Base-by-base conservation (phyloP, 2,113 vertebrate species). In the Hypomesus transpacificus region DNA sequence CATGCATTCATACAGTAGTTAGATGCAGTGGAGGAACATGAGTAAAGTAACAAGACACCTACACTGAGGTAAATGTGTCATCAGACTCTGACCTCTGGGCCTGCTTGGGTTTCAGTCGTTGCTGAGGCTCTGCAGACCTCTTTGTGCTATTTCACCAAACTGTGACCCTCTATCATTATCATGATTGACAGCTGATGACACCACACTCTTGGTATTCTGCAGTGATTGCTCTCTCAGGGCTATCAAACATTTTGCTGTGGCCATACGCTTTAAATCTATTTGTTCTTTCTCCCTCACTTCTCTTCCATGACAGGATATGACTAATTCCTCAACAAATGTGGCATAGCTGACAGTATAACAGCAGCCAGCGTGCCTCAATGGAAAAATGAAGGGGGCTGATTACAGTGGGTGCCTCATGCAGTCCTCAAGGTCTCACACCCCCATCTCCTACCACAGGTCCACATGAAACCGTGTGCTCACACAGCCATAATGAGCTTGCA, bases 101-200 rank as follows among this genome's bases (percentile, higher is more conserved):
- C 75, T 50, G 80, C 69, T 88, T 74, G 61, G 73, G 83, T 88
- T 89, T 80, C 84, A 80, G 70, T 59, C 62, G 51, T 56, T 52
- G 68, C 18, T 21, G 13, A 39, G 56, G 14, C 50, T 63, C 14
- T 11, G 59, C 71, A 34, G 51, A 65, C 39, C 39, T 54, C 69
- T 66, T 66, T 80, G 68, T 74, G 68, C 61, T 63, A 72, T 57
- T 73, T 74, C 68, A 75, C 54, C 69, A 70, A 80, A 68, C 85
- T 83, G 82, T 85, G 78, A 85, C 69, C 14, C 5, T 76, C 77
- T 83, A 75, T 78, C 79, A 82, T 76, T 62, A 83, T 82, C 84
- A 75, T 66, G 71, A 66, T 67, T n/a, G 59, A 67, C 66, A 22
- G 50, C 66, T 28, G 67, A 82, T 78, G 68, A 72, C 26, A 66